phyloP scores from a whole-genome alignment of 2,113 vertebrate genomes.

The Chionodraco myersi region DNA sequence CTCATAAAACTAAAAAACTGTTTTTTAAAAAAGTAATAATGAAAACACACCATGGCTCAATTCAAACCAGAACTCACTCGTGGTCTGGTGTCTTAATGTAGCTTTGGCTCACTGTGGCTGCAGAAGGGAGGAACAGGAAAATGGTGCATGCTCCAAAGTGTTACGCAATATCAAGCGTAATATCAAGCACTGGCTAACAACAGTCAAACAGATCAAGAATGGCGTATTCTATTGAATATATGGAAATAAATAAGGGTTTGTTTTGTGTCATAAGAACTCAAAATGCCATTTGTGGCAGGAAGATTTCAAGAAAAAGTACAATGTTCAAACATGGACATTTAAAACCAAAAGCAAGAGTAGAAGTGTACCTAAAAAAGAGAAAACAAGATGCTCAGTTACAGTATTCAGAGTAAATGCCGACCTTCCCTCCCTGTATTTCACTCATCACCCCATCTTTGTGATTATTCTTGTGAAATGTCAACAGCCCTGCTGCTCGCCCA shows the following conservation, averaged over 20 bases:
- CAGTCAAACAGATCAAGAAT: neutral
- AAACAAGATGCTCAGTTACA: neutral
- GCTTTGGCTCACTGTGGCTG: neutral
- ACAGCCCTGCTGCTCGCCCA: constrained; percentile 78
- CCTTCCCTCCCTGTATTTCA: neutral
- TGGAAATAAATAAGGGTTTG: neutral
- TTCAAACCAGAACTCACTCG: neutral
- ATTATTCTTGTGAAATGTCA: constrained; percentile 43
- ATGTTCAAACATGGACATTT: neutral
- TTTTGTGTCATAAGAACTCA: neutral
- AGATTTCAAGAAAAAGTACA: neutral
- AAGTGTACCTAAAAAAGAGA: neutral
- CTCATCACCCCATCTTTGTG: constrained; percentile 10
- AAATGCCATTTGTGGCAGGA: neutral
- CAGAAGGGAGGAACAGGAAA: neutral
- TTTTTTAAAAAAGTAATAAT: neutral
- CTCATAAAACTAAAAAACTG: neutral
- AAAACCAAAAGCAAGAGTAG: neutral
- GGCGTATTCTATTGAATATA: no score
- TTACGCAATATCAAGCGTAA: neutral
- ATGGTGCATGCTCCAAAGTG: neutral
- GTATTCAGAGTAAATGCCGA: neutral
- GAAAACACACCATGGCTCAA: neutral
- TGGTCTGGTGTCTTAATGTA: neutral
- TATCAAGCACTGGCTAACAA: neutral